These are phyloP conservation scores for Lithophane ornitopus DNA, from an alignment of 2,888 invertebrate genomes.

Conservation along the genomic window DNA sequence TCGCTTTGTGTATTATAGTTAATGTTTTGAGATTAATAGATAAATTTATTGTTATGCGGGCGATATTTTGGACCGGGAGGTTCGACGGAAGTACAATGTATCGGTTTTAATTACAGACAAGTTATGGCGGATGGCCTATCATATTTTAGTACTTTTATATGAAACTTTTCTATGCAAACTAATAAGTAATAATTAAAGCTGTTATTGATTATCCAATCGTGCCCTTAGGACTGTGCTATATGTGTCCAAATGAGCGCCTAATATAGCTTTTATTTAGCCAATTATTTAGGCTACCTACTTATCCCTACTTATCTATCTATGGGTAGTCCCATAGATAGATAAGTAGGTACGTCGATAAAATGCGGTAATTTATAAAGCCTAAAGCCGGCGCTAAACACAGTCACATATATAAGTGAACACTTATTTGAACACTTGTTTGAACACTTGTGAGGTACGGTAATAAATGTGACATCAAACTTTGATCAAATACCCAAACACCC, in stretches of 20 bases:
- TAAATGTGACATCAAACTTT: too few relatives aligned
- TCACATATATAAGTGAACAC: too few relatives aligned
- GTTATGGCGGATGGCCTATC: slow-evolving; percentile 23
- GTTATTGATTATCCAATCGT: too few relatives aligned
- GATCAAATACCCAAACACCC: too few relatives aligned
- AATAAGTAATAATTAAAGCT: not conserved
- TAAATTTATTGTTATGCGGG: slow-evolving; percentile 64
- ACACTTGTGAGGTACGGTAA: too few relatives aligned
- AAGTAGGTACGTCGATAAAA: not conserved
- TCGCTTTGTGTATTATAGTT: slow-evolving; percentile 63
- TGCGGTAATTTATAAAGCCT: not conserved
- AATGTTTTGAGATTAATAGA: slow-evolving; percentile 66
- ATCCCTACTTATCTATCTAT: too few relatives aligned
- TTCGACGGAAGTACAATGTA: slow-evolving; percentile 39
- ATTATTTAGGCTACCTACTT: too few relatives aligned
- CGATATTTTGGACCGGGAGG: slow-evolving; percentile 39
- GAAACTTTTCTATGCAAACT: not conserved
- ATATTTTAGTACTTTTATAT: not conserved
- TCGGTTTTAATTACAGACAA: slow-evolving; percentile 37
- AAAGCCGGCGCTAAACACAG: too few relatives aligned
- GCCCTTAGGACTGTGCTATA: not conserved
- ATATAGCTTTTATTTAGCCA: not conserved
- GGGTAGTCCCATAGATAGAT: too few relatives aligned
- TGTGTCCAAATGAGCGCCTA: too few relatives aligned
- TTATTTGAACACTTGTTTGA: too few relatives aligned